Evolutionary conservation across 2,797 vertebrate species (phyloP).

Genomic region (Catharus ustulatus): DNA sequence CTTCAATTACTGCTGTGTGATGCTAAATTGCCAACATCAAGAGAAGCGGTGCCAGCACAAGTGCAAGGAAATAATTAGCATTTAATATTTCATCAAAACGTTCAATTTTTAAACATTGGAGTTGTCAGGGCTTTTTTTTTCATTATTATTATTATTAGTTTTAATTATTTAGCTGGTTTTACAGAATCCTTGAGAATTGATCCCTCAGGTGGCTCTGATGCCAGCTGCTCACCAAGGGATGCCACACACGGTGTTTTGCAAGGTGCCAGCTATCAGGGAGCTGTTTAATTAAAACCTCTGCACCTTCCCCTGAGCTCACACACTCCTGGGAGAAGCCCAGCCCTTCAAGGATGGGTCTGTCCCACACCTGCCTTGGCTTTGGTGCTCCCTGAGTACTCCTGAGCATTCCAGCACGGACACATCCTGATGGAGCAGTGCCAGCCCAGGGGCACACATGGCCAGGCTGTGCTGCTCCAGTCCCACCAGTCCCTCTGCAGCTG

Average conservation of each 20-base stretch:
- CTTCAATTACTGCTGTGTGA: not conserved
- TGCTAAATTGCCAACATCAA: not conserved
- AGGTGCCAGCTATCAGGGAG: not conserved
- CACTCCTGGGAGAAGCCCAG: not conserved
- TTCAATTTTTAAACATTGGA: conserved; percentile 36
- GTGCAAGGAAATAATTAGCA: conserved; percentile 22
- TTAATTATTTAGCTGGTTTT: conserved; percentile 39
- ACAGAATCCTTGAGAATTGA: not conserved
- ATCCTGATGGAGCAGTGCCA: not conserved
- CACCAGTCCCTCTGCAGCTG: not conserved
- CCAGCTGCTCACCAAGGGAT: not conserved
- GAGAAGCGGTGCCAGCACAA: not conserved
- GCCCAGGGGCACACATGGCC: not conserved
- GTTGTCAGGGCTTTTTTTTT: not conserved
- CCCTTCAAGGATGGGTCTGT: fast-evolving
- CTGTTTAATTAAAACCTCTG: not conserved
- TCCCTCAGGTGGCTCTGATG: not conserved
- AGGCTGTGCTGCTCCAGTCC: not conserved
- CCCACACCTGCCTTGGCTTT: not conserved
- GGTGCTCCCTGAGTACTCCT: not conserved
- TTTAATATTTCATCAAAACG: conserved; percentile 56
- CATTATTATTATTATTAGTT: not conserved
- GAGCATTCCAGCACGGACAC: not conserved
- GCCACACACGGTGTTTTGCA: not conserved
- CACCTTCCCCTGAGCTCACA: not conserved